Evolutionary conservation across 2,113 vertebrate genomes (phyloP).

Genomic region (Ailurus styani): DNA sequence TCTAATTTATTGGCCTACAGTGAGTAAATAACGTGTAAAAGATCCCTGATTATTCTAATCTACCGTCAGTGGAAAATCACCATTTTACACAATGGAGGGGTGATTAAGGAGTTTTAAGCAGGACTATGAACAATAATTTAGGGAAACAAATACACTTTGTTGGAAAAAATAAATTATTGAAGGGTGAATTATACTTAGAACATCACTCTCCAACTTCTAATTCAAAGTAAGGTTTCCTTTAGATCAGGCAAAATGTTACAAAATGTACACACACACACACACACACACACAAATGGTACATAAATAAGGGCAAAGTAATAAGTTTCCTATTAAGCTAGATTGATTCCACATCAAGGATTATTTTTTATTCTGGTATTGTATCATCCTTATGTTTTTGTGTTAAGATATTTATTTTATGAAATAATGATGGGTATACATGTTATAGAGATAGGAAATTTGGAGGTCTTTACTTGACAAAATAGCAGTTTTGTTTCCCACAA

Average conservation of each 20-base stretch:
- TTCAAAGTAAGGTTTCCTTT: neutral
- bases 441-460: neutral
- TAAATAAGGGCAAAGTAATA: neutral
- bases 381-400: neutral
- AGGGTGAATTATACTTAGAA: neutral
- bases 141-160: slow-evolving; percentile 15
- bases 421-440: neutral
- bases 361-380: neutral
- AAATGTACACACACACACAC: too few relatives aligned
- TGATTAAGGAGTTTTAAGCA: neutral
- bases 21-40: slow-evolving; percentile 21
- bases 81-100: neutral
- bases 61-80: neutral
- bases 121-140: neutral
- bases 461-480: slow-evolving; percentile 4
- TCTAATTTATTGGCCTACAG: neutral
- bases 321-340: neutral
- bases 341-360: neutral
- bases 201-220: neutral
- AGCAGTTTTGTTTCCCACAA: neutral
- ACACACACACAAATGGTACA: too few relatives aligned
- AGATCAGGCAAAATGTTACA: neutral
- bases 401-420: neutral
- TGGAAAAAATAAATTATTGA: neutral
- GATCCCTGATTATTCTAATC: neutral